phyloP scores from a whole-genome alignment of 2,797 vertebrate species.

The Myripristis murdjan region DNA sequence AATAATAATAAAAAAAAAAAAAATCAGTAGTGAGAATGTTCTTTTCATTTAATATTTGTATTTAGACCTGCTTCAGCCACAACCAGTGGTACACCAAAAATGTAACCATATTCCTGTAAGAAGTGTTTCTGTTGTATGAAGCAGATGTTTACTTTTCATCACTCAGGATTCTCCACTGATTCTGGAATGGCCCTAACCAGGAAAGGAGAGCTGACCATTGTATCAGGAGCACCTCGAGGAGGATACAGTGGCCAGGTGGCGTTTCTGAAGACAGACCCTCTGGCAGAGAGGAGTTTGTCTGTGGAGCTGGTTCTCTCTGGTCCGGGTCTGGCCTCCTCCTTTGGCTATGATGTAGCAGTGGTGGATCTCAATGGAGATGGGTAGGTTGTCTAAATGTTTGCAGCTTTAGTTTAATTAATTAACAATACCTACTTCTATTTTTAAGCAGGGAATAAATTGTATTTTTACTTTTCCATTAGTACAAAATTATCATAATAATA shows the following conservation, averaged over 20 bases:
- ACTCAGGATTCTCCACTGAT: conserved; percentile 93
- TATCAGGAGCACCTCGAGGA: conserved; percentile 93
- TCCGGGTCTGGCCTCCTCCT: conserved; percentile 94
- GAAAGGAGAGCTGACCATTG: conserved; percentile 89
- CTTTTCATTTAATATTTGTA: neutral
- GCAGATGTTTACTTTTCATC: neutral
- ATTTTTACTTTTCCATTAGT: no score
- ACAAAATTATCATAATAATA: no score
- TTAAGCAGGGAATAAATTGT: neutral
- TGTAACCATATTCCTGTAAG: neutral
- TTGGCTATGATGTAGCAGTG: conserved; percentile 94
- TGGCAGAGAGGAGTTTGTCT: conserved; percentile 57
- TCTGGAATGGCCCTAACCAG: conserved; percentile 90
- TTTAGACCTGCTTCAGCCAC: no score
- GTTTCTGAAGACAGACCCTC: conserved; percentile 85
- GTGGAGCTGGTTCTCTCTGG: conserved; percentile 90
- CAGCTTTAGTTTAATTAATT: neutral
- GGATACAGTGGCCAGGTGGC: conserved; percentile 93
- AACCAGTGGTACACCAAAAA: neutral
- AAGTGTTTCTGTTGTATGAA: neutral
- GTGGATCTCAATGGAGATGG: conserved; percentile 93
- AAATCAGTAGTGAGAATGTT: neutral
- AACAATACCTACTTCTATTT: no score
- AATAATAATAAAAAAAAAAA: no score
- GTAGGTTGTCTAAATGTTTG: conserved; percentile 74